A percentile compares a stretch with the other conserved stretches of the same genome.
Conservation (phyloP, 2,888 invertebrate genomes). For the Galerucella nymphaeae region DNA sequence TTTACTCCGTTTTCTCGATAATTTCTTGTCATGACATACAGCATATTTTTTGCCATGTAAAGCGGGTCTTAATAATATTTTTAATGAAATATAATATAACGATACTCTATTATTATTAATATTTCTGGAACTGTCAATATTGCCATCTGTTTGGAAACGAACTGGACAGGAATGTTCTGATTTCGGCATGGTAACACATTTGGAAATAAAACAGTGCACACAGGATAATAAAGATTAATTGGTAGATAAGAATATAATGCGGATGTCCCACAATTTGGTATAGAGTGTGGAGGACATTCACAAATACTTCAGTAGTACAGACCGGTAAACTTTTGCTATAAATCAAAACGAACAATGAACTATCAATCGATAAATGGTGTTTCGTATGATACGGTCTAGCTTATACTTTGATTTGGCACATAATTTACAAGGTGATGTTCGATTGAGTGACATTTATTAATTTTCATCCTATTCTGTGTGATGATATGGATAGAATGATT, state of each 20-base stretch:
- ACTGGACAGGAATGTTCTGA: background rate
- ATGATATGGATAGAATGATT: background rate
- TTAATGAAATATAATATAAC: background rate
- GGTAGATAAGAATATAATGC: conserved; percentile 26
- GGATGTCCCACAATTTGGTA: conserved; percentile 22
- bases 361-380: conserved; percentile 26
- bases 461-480: background rate
- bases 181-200: conserved; percentile 18
- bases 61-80: too few species aligned
- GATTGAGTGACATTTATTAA: conserved; percentile 5
- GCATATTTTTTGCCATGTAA: too few species aligned
- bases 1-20: too few species aligned
- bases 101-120: background rate
- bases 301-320: background rate
- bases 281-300: background rate
- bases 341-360: conserved; percentile 33
- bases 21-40: too few species aligned
- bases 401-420: conserved; percentile 1
- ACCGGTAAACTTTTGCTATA: conserved; percentile 22
- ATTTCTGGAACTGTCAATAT: background rate
- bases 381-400: conserved; percentile 13
- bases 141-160: background rate
- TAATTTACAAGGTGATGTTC: conserved; percentile 15
- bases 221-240: conserved; percentile 33
- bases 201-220: conserved; percentile 27